Base-by-base conservation (phyloP, 2,888 invertebrate genomes). In the Acanthosepion esculentum region DNA sequence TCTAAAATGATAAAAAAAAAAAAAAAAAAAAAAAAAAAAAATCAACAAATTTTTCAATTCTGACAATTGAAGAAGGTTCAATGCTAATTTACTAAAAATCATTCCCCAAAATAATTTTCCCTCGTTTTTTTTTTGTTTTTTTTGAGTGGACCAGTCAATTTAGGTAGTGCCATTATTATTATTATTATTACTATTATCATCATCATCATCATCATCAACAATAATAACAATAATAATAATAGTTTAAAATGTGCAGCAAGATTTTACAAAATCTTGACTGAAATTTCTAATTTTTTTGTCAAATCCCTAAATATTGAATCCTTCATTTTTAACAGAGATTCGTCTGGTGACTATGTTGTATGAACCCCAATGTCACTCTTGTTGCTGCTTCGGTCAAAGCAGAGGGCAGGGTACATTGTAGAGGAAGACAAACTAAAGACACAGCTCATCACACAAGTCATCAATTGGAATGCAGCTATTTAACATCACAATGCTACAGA, bases 391-490 rank as follows among this genome's bases (percentile, higher is more conserved):
- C 2, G 15, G 78, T 5, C n/a, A 15, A 12, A 18, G n/a, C 18
- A 33, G 78, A 18, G 15, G 12, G 78, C n/a, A n/a, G n/a, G 33
- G 78, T 78, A 8, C 12, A 78, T 2, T 78, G 78, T 4, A 33
- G 78, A 12, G n/a, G 78, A 18, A 12, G n/a, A 78, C 78, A n/a
- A n/a, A 78, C 78, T 33, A 78, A 3, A 78, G n/a, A 78, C n/a
- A 78, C 78, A 78, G 59, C 20, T 78, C 12, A 33, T n/a, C 78
- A n/a, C n/a, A 78, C 33, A 78, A 78, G n/a, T 78, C n/a, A 78
- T 78, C n/a, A 78, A 78, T 78, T n/a, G 78, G 78, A 78, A 78
- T 78, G 78, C 78, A 78, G 33, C 78, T 78, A 78, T 33, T 78
- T 78, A n/a, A n/a, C 78, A 78, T 78, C 12, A 78, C 15, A 78